phyloP scores from a whole-genome alignment of 2,888 invertebrate species.

The Sinohyriopsis cumingii region DNA sequence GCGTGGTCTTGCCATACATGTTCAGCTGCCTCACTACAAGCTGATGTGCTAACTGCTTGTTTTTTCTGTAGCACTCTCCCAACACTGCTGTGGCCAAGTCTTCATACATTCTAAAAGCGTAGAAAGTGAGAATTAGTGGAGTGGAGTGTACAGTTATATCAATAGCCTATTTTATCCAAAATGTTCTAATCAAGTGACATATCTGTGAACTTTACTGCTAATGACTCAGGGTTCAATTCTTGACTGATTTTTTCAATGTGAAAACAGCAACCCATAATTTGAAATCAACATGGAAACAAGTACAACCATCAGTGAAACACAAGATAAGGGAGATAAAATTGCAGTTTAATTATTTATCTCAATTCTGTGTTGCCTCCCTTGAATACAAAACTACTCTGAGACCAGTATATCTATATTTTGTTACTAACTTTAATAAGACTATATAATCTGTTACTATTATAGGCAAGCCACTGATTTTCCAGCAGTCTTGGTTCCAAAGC shows the following conservation, averaged over 20 bases:
- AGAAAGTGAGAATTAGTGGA: neutral
- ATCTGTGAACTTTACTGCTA: neutral
- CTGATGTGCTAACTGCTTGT: slow-evolving; percentile 61
- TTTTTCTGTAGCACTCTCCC: slow-evolving; percentile 64
- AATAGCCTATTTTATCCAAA: neutral
- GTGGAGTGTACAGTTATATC: neutral
- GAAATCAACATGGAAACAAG: too few species aligned
- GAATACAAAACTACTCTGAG: too few species aligned
- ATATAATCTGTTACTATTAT: too few species aligned
- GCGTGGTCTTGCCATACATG: slow-evolving; percentile 62
- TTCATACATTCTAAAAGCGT: slow-evolving; percentile 61
- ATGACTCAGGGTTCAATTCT: too few species aligned
- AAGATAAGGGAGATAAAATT: neutral
- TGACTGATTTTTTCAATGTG: too few species aligned
- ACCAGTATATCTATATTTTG: too few species aligned
- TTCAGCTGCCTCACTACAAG: slow-evolving; percentile 60
- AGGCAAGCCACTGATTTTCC: too few species aligned
- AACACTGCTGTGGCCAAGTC: slow-evolving; percentile 63
- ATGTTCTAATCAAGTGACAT: neutral
- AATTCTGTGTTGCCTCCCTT: neutral
- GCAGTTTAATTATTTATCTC: neutral
- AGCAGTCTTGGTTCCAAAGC: too few species aligned
- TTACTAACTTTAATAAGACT: too few species aligned
- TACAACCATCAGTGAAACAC: neutral
- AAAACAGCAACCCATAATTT: too few species aligned